Base-by-base conservation (phyloP, 2,888 invertebrate species). In the Xylota segnis region DNA sequence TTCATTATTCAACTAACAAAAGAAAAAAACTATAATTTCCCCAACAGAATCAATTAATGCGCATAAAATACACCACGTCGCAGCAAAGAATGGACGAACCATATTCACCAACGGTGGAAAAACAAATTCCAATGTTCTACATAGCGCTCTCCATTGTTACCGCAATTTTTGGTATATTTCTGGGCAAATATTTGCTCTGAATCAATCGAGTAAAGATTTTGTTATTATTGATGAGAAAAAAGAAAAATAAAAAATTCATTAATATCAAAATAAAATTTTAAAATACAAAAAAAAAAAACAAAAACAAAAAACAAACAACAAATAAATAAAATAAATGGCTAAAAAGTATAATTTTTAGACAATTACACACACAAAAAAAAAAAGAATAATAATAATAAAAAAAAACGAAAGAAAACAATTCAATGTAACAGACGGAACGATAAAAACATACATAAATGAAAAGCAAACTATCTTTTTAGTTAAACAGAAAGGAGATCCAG, bases 181-280 rank as follows among this genome's bases (percentile, higher is more conserved):
- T 96, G 92, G 96, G 96, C 92, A 96, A 96, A 93, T 96, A 95
- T 93, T 93, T 96, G 93, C 95, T 96, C 94, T 96, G 95, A 96
- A 95, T 93, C 91, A 89, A 89, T 89, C 89, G 89, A 90, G 81
- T 56, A 54, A 88, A 90, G 58, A 83, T 81, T 81, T 76, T 54
- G 75, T 72, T 83, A 87, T 82, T 91, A 91, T 58, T 77, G 74
- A 81, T 81, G 70, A 66, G 56, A 58, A 77, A 54, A 56, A 56
- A 81, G 75, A 79, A 79, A 65, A 75, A 66, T 58, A 70, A 29
- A 70, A 76, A 76, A 50, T 56, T 76, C 81, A 87, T 79, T 54
- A 84, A 76, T 88, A 88, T 87, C 68, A 72, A 88, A 83, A 63
- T 59, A 78, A 78, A 77, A 23, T 23, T 68, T 14, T 77, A 61